Evolutionary conservation across 2,113 vertebrate species (phyloP), one percentile per base, ranked within the genome.

Genomic region (Sinosuthora webbiana): DNA sequence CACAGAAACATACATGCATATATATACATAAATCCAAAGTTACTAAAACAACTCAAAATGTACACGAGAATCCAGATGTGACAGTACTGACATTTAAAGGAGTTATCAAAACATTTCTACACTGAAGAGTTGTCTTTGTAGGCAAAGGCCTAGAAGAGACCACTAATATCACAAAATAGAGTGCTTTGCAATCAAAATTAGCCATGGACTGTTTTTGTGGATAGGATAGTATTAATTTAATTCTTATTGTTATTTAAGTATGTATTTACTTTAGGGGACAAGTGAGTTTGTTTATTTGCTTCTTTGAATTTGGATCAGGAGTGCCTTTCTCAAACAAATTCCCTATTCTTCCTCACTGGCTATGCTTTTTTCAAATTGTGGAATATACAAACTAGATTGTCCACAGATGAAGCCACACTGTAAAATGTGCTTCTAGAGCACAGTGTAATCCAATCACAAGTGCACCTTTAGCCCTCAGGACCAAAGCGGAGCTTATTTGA

Each of bases 1-100:
- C 4, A 31, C 3, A 37, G 9, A 84, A 77, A 31, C 1, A 37
- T 3, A 41, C 1, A 4, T 25, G 2, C 3, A 37, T 33, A 1
- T 19, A 16, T 44, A 83, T 9, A 18, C 19, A 56, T 3, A 78
- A 53, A 74, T 24, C 4, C 7, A n/a, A 74, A 35, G 3, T 24
- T 78, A 62, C 7, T 60, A 27, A 65, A 82, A 23, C 1, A n/a
- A 75, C 4, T 1, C 9, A 50, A 57, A 56, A 64, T 20, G 1
- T 33, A 15, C 15, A 10, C 20, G 53, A 22, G 57, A 53, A 53
- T 67, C 1, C 8, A 63, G 3, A 18, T 42, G 2, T 47, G n/a
- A 15, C 6, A 28, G 5, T 53, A n/a, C 13, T 57, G 31, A 16
- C 10, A 31, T 41, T 56, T 62, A 28, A 11, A 39, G 21, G 62